Evolutionary conservation across 2,888 invertebrate genomes (phyloP), one percentile per base, ranked within the genome.

Genomic region (Theristus sp.): DNA sequence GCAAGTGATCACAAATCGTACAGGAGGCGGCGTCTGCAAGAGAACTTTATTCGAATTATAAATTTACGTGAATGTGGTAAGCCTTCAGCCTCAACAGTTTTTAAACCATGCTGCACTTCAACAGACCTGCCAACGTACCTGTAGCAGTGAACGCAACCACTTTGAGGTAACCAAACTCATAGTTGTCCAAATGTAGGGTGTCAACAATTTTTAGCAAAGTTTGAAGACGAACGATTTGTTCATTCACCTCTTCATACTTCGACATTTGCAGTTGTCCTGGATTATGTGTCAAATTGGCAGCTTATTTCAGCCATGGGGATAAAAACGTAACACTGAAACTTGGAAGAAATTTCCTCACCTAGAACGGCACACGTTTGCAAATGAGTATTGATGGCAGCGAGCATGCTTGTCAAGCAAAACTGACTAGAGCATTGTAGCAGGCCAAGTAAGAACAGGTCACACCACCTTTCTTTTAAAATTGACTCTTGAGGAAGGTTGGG

Each of bases 371-470:
- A 84, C 63, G 81, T 81, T 75, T 84, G 87, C 69, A 90, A 79
- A 73, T 89, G 88, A 70, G 82, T 82, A 61, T 85, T 82, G 73
- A 89, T 82, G 64, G 86, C 86, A 29, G 86, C 84, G 67, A 94
- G 80, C 68, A 93, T 85, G 59, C 87, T 83, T 59, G 83, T 78
- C 63, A 93, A 80, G 13, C 85, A 84, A 69, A 90, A 78, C 29
- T 84, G 82, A 61, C 84, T 81, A 0, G 87, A 82, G 72, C 86
- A 87, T 76, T 91, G 89, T 20, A 89, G 85, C 65, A 96, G 79
- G 0, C 91, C 91, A 38, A 96, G 80, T 1, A 86, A 84, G 74
- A 96, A 88, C 63, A 96, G 75, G 72, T 91, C 89, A 62, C 89
- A 84, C 94, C 94, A 96, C 69, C 87, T 86, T 60, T 84, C 83